Evolutionary conservation across 2,113 vertebrate genomes (phyloP).

Genomic region (Dromaius novaehollandiae): DNA sequence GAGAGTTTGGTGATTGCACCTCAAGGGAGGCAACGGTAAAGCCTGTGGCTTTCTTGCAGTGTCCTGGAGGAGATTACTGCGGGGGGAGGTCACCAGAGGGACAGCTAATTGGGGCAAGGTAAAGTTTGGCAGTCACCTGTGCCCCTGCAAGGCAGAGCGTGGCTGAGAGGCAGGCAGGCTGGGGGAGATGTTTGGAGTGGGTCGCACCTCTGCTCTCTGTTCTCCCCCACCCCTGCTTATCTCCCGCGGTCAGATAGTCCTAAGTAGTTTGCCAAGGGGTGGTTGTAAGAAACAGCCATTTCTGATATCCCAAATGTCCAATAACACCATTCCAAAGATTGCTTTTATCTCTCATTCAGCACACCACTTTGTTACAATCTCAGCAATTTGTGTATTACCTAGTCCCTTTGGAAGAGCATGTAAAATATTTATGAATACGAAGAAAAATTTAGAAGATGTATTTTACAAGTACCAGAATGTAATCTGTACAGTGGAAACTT

Average conservation of each 20-base stretch:
- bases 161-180: background rate
- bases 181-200: too few species aligned
- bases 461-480: background rate
- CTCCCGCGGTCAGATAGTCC: background rate
- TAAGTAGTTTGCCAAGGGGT: background rate
- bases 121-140: background rate
- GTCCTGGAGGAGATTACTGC: background rate
- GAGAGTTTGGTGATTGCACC: background rate
- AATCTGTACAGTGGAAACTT: background rate
- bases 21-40: background rate
- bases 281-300: background rate
- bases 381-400: constrained; percentile 1
- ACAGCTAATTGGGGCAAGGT: background rate
- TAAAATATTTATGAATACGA: constrained; percentile 50
- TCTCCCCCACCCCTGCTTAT: background rate
- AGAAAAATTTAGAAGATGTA: constrained; percentile 23
- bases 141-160: background rate
- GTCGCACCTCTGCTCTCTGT: background rate
- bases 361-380: background rate
- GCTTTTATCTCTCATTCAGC: background rate
- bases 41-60: background rate
- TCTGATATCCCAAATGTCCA: background rate
- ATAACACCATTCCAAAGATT: constrained; percentile 4
- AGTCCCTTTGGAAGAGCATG: background rate
- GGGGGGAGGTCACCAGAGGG: background rate